Evolutionary conservation across 2,797 vertebrate genomes (phyloP).

Genomic region (Takifugu rubripes): DNA sequence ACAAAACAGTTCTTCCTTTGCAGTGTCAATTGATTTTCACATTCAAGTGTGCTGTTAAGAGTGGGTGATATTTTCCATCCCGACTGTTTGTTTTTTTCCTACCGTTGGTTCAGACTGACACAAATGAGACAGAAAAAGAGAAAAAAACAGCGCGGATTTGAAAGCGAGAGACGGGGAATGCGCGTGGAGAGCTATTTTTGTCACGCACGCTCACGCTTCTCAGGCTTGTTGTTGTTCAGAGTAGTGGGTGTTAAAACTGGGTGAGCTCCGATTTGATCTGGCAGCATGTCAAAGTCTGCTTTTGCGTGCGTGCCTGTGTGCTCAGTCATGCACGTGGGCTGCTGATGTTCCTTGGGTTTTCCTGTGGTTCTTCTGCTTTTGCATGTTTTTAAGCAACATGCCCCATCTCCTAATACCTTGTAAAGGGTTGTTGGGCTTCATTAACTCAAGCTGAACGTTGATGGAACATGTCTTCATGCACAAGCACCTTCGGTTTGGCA

Average conservation of each 20-base stretch:
- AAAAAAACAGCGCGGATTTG: conserved; percentile 23
- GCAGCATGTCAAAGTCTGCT: conserved; percentile 11
- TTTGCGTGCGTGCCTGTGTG: conserved; percentile 5
- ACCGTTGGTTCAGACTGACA: conserved; percentile 30
- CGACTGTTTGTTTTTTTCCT: conserved; percentile 48
- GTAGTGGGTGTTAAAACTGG: conserved; percentile 53
- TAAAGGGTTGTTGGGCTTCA: conserved; percentile 32
- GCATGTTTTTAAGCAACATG: conserved; percentile 51
- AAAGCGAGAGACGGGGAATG: conserved; percentile 57
- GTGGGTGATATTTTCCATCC: conserved; percentile 58
- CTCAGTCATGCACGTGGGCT: conserved; percentile 2
- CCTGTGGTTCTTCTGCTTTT: conserved; percentile 58
- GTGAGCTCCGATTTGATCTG: conserved; percentile 58
- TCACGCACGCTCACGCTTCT: conserved; percentile 49
- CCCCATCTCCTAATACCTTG: conserved; percentile 49
- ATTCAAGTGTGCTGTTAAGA: conserved; percentile 21
- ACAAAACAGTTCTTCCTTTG: no score
- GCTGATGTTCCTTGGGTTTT: conserved; percentile 45
- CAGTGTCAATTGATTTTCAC: conserved; percentile 25
- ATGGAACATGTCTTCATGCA: no score
- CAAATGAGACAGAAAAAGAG: conserved; percentile 24
- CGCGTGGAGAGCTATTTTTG: conserved; percentile 58
- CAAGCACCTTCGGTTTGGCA: no score
- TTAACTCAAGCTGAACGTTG: conserved; percentile 13
- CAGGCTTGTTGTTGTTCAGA: conserved; percentile 61